Evolutionary conservation across 2,888 invertebrate species (phyloP).

Genomic region (Frankliniella intonsa): DNA sequence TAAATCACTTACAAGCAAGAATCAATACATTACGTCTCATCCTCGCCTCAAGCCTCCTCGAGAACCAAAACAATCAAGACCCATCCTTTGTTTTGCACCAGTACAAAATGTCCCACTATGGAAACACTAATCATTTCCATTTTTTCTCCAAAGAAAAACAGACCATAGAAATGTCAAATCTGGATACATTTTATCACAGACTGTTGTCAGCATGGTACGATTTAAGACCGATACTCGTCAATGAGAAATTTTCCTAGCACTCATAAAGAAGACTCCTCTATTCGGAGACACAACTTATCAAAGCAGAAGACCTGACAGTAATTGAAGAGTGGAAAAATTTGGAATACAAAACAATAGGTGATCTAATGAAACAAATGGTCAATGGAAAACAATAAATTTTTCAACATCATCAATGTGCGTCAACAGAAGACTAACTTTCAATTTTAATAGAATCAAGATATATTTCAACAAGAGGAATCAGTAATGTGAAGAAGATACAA

Average conservation of each 20-base stretch:
- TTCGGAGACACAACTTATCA: background rate
- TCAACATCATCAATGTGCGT: fast-evolving
- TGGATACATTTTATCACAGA: background rate
- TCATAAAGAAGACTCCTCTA: background rate
- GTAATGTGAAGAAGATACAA: no score
- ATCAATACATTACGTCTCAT: background rate
- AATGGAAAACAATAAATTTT: background rate
- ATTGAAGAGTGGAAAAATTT: background rate
- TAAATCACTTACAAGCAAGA: background rate
- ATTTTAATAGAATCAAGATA: background rate
- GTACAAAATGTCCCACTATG: background rate
- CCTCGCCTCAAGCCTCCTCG: background rate
- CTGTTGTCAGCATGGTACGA: background rate
- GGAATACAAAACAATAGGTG: background rate
- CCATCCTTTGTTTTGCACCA: background rate
- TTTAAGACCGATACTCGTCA: background rate
- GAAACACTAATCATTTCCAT: background rate
- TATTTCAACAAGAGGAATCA: background rate
- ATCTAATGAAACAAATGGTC: background rate
- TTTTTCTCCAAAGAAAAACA: background rate
- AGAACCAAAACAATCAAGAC: background rate
- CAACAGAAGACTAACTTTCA: background rate
- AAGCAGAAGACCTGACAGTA: background rate
- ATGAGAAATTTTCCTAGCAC: background rate
- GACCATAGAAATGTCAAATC: background rate